Evolutionary conservation across 1,140 invertebrate genomes (phyloP), one percentile per base, ranked within the genome.

Genomic region (Sycophila sp.): DNA sequence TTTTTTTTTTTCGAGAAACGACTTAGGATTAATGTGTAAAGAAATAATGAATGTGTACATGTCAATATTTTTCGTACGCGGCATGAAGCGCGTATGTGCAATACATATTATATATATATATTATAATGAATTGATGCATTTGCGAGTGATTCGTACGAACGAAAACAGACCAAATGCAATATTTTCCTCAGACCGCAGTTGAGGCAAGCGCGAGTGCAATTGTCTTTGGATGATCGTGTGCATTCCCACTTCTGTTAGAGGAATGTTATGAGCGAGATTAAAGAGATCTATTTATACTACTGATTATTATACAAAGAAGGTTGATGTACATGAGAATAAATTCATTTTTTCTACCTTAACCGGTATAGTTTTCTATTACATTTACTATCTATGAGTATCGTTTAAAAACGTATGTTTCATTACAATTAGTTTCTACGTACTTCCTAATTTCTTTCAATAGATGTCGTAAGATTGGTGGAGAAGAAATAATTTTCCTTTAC

Each of bases 221-320:
- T 34, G 60, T 63, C 58, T 47, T 53, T 62, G 19, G 51, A 51
- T 60, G n/a, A 32, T 47, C 66, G 17, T 22, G 26, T 58, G 11
- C 58, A 8, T 58, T 47, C 60, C 51, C 42, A 26, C 63, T 64
- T 63, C 69, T 64, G 60, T 4, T n/a, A 71, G 64, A 45, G 45
- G 36, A 47, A 53, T 13, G 34, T 34, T 4, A 49, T 51, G 15
- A 62, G 42, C 32, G 58, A 60, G 62, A 51, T 60, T 60, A 53
- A 47, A 64, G 49, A 64, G 49, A 71, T 71, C 51, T 64, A 71
- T 71, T 71, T 71, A 71, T 71, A 64, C 28, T 47, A n/a, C n/a
- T 71, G 4, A 71, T 40, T 53, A 71, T 64, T 71, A 56, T 45
- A n/a, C n/a, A n/a, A n/a, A n/a, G n/a, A n/a, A n/a, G n/a, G n/a